Conservation (phyloP, 2,797 vertebrate genomes). For the Mico argentatus region DNA sequence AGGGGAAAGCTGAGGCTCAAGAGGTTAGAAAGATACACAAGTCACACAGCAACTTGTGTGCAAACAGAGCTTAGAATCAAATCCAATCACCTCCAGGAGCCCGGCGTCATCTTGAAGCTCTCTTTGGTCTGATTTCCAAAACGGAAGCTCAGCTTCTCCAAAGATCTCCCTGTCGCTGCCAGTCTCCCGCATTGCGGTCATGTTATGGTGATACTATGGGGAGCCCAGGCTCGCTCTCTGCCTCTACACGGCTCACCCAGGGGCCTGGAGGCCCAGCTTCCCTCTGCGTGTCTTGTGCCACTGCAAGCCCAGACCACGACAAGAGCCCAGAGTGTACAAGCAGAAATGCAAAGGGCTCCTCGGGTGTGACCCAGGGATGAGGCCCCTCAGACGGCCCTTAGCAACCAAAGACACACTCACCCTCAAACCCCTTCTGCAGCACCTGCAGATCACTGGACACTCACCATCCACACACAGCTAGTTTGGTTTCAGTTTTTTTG, state of each 20-base stretch:
- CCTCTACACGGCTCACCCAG: neutral
- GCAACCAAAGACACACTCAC: neutral
- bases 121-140: neutral
- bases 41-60: neutral
- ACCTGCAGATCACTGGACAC: neutral
- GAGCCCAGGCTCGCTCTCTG: neutral
- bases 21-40: neutral
- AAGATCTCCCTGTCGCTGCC: rapidly evolving
- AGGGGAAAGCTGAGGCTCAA: neutral
- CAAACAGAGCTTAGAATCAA: neutral
- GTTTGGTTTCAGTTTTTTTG: neutral
- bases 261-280: neutral
- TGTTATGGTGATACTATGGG: neutral
- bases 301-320: neutral
- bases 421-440: neutral
- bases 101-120: rapidly evolving
- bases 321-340: neutral
- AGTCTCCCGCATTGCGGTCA: neutral
- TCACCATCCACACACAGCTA: neutral
- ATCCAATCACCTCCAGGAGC: neutral
- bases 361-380: neutral
- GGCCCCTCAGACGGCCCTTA: too few relatives aligned
- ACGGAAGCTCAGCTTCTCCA: neutral
- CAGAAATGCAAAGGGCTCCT: neutral
- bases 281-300: neutral